phyloP scores from a whole-genome alignment of 2,888 invertebrate genomes.

The Anodontia alba region DNA sequence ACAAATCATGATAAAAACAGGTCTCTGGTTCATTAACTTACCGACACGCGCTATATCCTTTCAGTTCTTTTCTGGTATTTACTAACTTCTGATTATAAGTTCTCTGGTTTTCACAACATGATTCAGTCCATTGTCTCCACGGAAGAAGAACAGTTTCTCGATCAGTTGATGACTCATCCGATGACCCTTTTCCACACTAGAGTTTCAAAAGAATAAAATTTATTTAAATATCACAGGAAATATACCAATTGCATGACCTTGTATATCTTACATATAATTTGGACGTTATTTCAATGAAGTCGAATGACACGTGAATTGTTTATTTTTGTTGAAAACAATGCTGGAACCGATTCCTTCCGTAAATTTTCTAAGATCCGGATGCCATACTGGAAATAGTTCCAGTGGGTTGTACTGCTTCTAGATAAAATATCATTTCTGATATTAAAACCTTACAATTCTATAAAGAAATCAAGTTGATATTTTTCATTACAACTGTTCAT shows the following conservation, averaged over 20 bases:
- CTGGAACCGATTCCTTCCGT: neutral
- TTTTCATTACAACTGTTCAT: too few relatives aligned
- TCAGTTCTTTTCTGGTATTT: too few relatives aligned
- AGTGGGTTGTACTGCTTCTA: neutral
- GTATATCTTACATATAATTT: neutral
- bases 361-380: constrained; percentile 19
- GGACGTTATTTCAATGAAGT: neutral
- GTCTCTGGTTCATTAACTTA: too few relatives aligned
- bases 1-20: too few relatives aligned
- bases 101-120: neutral
- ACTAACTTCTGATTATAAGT: neutral
- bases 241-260: neutral
- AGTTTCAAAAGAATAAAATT: neutral
- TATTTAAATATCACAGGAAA: too few relatives aligned
- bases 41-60: too few relatives aligned
- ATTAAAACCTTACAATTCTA: too few relatives aligned
- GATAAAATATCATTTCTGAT: too few relatives aligned
- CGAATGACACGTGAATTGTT: neutral
- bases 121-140: neutral
- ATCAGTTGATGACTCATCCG: neutral
- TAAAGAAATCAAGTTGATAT: too few relatives aligned
- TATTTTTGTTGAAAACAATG: neutral
- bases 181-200: neutral
- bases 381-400: constrained; percentile 59
- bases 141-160: neutral